Evolutionary conservation across 53 echinoderm and acorn worm genomes (phyloP).

Genomic region (Zoroaster sp.): DNA sequence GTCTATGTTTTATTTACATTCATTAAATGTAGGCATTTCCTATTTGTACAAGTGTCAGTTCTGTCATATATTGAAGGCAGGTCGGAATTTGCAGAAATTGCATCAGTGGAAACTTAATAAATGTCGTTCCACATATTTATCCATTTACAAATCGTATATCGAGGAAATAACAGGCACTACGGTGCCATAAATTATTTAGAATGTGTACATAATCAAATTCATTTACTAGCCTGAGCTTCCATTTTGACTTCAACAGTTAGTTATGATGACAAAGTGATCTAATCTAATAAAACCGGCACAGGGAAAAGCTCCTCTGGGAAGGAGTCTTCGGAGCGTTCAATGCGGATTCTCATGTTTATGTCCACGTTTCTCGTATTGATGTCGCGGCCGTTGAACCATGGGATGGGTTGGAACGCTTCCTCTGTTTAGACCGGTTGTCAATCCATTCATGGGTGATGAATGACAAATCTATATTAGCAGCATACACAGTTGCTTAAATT

Average conservation of each 20-base stretch:
- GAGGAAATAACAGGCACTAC: neutral
- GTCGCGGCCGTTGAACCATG: constrained; percentile 45
- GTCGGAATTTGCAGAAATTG: constrained; percentile 2
- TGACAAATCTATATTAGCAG: neutral
- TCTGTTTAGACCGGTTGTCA: neutral
- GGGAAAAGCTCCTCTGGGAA: neutral
- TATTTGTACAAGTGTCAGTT: no score
- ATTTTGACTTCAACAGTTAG: constrained; percentile 32
- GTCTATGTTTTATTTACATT: no score
- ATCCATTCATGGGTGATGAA: neutral
- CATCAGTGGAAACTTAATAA: constrained; percentile 1
- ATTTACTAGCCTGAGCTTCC: neutral
- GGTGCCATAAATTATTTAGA: constrained; percentile 23
- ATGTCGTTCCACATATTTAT: neutral
- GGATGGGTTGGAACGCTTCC: neutral
- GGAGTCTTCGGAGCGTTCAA: neutral
- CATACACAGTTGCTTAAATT: no score
- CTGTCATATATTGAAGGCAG: no score
- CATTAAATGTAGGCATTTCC: no score
- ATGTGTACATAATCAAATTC: constrained; percentile 41
- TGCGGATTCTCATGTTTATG: neutral
- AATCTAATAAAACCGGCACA: constrained; percentile 29
- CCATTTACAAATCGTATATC: neutral
- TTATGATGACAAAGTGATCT: constrained; percentile 34
- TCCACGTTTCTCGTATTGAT: neutral